These are phyloP conservation scores for Tetropium fuscum DNA, from an alignment of 2,888 invertebrate species.

Conservation along the genomic window DNA sequence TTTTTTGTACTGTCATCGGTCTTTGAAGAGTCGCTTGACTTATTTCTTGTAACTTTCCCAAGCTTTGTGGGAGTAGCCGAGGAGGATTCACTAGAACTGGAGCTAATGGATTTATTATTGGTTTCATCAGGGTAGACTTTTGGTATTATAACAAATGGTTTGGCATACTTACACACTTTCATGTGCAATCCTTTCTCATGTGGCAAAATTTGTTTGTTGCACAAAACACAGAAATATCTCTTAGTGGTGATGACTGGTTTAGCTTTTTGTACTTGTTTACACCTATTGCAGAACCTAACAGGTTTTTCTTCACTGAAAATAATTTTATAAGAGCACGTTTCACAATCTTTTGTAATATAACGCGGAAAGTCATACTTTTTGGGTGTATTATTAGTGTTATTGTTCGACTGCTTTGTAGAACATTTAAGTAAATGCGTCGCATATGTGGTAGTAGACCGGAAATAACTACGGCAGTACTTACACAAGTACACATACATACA, in stretches of 20 bases:
- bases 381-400: not conserved
- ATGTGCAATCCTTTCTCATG: slow-evolving; percentile 46
- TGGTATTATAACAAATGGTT: slow-evolving; percentile 48
- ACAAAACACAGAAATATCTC: slow-evolving; percentile 54
- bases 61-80: slow-evolving; percentile 8
- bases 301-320: slow-evolving; percentile 44
- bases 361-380: slow-evolving; percentile 23
- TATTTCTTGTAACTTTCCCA: slow-evolving; percentile 5
- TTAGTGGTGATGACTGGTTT: slow-evolving; percentile 18
- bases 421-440: slow-evolving; percentile 55
- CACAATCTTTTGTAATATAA: slow-evolving; percentile 40
- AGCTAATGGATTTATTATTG: slow-evolving; percentile 8
- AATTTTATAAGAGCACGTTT: slow-evolving; percentile 42
- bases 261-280: slow-evolving; percentile 29
- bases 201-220: slow-evolving; percentile 49
- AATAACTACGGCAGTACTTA: slow-evolving; percentile 59
- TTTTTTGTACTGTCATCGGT: slow-evolving; percentile 41
- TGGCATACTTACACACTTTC: slow-evolving; percentile 52
- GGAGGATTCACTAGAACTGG: slow-evolving; percentile 19
- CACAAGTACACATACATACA: slow-evolving; percentile 61
- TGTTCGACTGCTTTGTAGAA: slow-evolving; percentile 37
- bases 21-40: slow-evolving; percentile 8
- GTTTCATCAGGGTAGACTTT: slow-evolving; percentile 5
- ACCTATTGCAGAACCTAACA: slow-evolving; percentile 43
- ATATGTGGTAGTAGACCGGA: slow-evolving; percentile 57